A percentile compares a stretch with the other conserved stretches of the same genome.
phyloP scores from a whole-genome alignment of 2,888 invertebrate genomes.

The Spilarctia lutea region DNA sequence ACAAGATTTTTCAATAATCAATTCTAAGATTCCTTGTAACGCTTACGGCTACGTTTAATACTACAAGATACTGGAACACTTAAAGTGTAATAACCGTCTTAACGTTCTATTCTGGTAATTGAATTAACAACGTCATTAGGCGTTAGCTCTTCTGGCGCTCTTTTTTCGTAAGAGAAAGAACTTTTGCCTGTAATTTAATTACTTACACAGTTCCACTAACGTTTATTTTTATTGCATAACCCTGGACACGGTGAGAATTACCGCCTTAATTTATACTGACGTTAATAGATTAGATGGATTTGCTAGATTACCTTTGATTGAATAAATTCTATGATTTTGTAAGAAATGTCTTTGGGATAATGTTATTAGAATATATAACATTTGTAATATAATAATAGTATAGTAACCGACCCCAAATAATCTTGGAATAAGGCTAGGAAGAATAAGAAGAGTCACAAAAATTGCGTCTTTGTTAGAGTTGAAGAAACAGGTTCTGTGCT shows the following conservation, averaged over 20 bases:
- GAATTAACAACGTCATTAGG: background rate
- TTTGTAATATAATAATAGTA: no score
- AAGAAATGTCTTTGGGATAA: background rate
- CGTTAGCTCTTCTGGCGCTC: background rate
- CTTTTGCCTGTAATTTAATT: background rate
- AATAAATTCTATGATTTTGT: background rate
- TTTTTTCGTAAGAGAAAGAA: background rate
- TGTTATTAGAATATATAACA: background rate
- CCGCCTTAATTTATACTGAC: background rate
- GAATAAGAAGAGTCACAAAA: no score
- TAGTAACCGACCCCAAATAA: no score
- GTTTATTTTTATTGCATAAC: background rate
- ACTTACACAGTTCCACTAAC: background rate
- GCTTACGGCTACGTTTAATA: background rate
- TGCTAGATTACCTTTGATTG: background rate
- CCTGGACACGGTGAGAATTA: background rate
- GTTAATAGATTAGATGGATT: background rate
- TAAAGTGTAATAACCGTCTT: background rate
- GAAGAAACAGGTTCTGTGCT: no score
- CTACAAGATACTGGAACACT: background rate
- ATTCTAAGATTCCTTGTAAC: background rate
- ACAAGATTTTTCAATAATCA: no score
- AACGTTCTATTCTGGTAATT: background rate
- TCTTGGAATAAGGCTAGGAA: no score
- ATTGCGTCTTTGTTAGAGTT: no score